Percentiles rank a stretch among this genome's conserved stretches.
phyloP scores from a whole-genome alignment of 2,113 vertebrate species.

The Mus musculus region GRCm39 chr14:46587501-46588000 shows the following conservation, averaged over 20 bases:
- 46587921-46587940: background rate
- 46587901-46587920: background rate
- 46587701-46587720: background rate
- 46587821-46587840: background rate
- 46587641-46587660: background rate
- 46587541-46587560: constrained; percentile 8
- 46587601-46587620: background rate
- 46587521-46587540: background rate
- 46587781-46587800: too few species aligned
- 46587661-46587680: background rate
- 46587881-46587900: background rate
- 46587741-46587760: background rate
- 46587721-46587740: background rate
- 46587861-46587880: background rate
- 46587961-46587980: too few species aligned
- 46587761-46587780: too few species aligned
- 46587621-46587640: background rate
- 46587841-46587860: background rate
- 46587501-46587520: constrained; percentile 8
- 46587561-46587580: constrained; percentile 12
- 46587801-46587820: too few species aligned
- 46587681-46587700: background rate
- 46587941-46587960: background rate
- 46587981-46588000: too few species aligned
- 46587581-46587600: background rate